Evolutionary conservation across 2,888 invertebrate species (phyloP), one percentile per base, ranked within the genome.

Genomic region (Dyspetes luteomarginatus): DNA sequence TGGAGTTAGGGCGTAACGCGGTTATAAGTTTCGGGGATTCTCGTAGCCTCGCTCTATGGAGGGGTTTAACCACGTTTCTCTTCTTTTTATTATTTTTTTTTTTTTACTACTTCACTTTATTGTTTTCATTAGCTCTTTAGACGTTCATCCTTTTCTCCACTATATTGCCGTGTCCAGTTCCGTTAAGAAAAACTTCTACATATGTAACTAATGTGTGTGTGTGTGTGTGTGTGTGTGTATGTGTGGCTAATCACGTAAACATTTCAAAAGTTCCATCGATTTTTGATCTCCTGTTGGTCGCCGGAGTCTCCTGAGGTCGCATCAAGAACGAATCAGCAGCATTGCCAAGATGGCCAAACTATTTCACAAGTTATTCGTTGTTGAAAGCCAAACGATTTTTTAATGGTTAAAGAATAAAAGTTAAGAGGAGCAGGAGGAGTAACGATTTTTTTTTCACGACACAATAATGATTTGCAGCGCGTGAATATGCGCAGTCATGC

Each of bases 1-100:
- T n/a, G 48, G 12, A 26, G 55, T 55, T 55, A n/a, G 12, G 12
- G 28, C 12, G 15, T 50, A 30, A 65, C 48, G 17, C n/a, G 28
- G 30, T 65, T 50, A 65, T 50, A 65, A 50, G 48, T 65, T 65
- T 65, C 15, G 30, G 0, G 50, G 22, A 65, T 50, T 50, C 45
- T 36, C 64, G 50, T n/a, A 65, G 30, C 30, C 45, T 36, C 64
- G 15, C 26, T 7, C 4, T 4, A 50, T 9, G 9, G 15, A 50
- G 4, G 19, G 7, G 4, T 19, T 17, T 5, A 19, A 5, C 17
- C 22, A 19, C 36, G 41, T 9, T 41, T 12, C 9, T 12, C 41
- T 12, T n/a, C 12, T 12, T 9, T n/a, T n/a, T n/a, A n/a, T n/a
- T n/a, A n/a, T n/a, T n/a, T n/a, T 50, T 19, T 22, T 50, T 50